A percentile compares a stretch with the other conserved stretches of the same genome.
Conservation (phyloP, 92 coral and sea anemone species). For the Actinostola sp. region DNA sequence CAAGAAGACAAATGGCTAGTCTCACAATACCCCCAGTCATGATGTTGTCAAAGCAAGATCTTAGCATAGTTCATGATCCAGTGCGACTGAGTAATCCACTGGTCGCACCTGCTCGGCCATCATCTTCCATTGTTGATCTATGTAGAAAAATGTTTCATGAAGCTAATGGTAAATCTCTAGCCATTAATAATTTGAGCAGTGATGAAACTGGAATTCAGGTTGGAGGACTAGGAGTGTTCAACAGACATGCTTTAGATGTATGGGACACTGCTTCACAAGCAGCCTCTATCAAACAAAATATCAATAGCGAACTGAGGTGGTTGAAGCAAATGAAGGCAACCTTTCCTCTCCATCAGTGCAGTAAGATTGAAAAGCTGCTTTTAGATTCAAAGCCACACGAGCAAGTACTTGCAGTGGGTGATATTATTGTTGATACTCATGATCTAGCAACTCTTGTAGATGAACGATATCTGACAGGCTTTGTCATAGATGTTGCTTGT, state of each 20-base stretch:
- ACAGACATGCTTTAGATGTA: constrained; percentile 34
- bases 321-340: constrained; percentile 14
- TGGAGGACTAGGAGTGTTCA: constrained; percentile 54
- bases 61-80: neutral
- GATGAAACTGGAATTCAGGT: constrained; percentile 40
- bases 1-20: constrained; percentile 10
- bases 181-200: constrained; percentile 10
- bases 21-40: constrained; percentile 1
- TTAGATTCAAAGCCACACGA: constrained; percentile 40
- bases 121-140: constrained; percentile 3
- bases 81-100: neutral
- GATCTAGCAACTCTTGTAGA: constrained; percentile 46
- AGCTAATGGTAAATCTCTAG: neutral
- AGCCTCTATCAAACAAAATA: constrained; percentile 1
- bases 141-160: constrained; percentile 16
- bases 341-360: constrained; percentile 23
- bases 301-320: constrained; percentile 44
- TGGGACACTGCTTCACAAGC: constrained; percentile 44
- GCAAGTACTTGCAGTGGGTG: constrained; percentile 21
- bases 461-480: constrained; percentile 54
- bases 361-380: constrained; percentile 18
- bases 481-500: constrained; percentile 51
- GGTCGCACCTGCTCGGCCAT: constrained; percentile 3
- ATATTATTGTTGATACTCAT: constrained; percentile 41
- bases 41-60: neutral